Base-by-base conservation (phyloP, 2,797 vertebrate species). In the Diglossa cyanea region DNA sequence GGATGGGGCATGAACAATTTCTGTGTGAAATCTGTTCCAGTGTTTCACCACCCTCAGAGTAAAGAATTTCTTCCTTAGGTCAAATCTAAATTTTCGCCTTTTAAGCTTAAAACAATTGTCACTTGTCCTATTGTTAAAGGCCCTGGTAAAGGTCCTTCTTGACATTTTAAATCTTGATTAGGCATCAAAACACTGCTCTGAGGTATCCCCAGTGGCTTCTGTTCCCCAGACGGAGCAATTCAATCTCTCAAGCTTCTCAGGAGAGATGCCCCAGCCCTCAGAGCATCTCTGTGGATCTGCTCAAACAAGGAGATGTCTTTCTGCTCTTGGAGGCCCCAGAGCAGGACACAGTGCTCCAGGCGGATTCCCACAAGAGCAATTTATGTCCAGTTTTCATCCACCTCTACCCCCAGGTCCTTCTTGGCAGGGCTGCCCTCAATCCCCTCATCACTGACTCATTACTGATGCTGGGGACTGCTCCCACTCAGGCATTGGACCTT, bases 251-350 rank as follows among this genome's bases (percentile, higher is more conserved):
- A 1, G 8, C 19, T 12, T 63, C 50, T 31, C 6, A 30, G 30
- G 1, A 50, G 16, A 75, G 18, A 1, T 30, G 4, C 5, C 51
- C 2, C 28, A 83, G 24, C 4, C 9, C 18, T 16, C 4, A 7
- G 48, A 39, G 9, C 9, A 10, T 10, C 47, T 62, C 12, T 23
- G 4, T 57, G 58, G 31, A 17, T 13, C 47, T 57, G 11, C 21
- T 66, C 6, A 19, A 11, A 39, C 4, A 71, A 13, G 6, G 6
- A 2, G 1, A 6, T 8, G 2, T 21, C 30, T 20, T 51, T 26
- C 11, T 51, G 35, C 20, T 33, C 1, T 4, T 40, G 17, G 9
- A 23, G 16, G 4, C 9, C 13, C 47, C 30, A 54, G 54, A 68
- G 45, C 3, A 21, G 54, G 9, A 16, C 19, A 4, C 17, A 13